These are phyloP conservation scores for Drosophila erecta DNA, from an alignment of 1,140 invertebrate species.

Conservation along the genomic window DNA sequence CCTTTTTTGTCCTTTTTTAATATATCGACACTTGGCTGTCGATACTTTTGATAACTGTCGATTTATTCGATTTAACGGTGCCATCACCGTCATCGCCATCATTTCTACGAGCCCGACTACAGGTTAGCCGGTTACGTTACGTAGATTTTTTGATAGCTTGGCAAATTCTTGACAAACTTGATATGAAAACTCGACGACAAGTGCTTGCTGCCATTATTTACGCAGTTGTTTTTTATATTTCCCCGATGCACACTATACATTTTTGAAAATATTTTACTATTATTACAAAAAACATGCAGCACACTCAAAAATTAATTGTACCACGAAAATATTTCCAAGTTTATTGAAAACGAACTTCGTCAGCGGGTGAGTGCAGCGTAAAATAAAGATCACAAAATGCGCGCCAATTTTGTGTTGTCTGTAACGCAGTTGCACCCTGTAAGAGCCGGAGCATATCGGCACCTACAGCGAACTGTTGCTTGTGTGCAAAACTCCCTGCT, in stretches of 20 bases:
- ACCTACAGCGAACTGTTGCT: neutral
- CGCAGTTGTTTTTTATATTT: slow-evolving; percentile 56
- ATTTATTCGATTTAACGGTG: no score
- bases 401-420: slow-evolving; percentile 33
- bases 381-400: slow-evolving; percentile 38
- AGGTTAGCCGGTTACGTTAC: slow-evolving; percentile 11
- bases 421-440: slow-evolving; percentile 10
- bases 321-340: slow-evolving; percentile 30
- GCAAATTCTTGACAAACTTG: slow-evolving; percentile 35
- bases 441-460: neutral
- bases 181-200: slow-evolving; percentile 17
- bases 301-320: slow-evolving; percentile 56
- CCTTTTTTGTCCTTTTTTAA: no score
- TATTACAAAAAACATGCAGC: slow-evolving; percentile 26
- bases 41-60: neutral
- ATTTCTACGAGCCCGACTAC: slow-evolving; percentile 1
- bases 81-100: neutral
- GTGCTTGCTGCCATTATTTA: slow-evolving; percentile 70
- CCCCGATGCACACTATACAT: slow-evolving; percentile 4
- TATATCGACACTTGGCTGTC: no score
- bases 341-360: slow-evolving; percentile 39
- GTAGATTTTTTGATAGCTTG: slow-evolving; percentile 33
- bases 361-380: slow-evolving; percentile 5
- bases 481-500: neutral
- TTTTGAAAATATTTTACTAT: neutral